Evolutionary conservation across 2,888 invertebrate genomes (phyloP).

Genomic region (Eupeodes latifasciatus): DNA sequence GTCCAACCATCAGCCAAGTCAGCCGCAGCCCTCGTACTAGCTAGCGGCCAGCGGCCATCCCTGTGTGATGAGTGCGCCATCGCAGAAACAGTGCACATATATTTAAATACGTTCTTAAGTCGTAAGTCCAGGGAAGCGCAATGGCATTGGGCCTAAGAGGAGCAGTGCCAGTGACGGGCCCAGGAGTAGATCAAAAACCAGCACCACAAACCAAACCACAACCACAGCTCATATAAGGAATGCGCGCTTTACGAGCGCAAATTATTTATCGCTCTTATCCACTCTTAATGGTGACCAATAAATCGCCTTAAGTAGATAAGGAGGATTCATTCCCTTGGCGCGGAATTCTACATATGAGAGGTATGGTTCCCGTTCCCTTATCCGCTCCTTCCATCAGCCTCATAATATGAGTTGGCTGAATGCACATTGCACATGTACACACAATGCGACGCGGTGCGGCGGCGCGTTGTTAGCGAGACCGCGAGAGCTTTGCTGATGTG

Average conservation of each 20-base stretch:
- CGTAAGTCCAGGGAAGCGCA: conserved; percentile 8
- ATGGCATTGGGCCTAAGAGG: neutral
- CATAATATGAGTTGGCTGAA: conserved; percentile 14
- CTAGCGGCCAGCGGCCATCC: conserved; percentile 40
- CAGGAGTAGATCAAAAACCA: conserved; percentile 40
- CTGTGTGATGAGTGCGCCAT: conserved; percentile 60
- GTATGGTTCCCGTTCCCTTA: conserved; percentile 31
- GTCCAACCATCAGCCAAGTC: conserved; percentile 37
- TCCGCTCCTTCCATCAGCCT: neutral
- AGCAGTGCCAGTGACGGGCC: neutral
- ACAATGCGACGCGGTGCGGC: neutral
- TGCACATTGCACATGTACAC: conserved; percentile 16
- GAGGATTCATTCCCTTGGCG: conserved; percentile 69
- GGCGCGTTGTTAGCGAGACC: conserved; percentile 36
- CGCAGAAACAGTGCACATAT: conserved; percentile 38
- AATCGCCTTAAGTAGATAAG: conserved; percentile 77
- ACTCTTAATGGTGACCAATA: conserved; percentile 76
- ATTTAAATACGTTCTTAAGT: conserved; percentile 43
- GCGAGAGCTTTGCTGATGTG: conserved; percentile 18
- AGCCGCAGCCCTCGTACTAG: neutral
- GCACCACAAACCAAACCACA: conserved; percentile 23
- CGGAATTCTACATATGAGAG: conserved; percentile 60
- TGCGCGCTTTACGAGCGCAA: conserved; percentile 74
- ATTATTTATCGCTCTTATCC: conserved; percentile 77
- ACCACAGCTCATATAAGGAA: conserved; percentile 59